Evolutionary conservation across 1,140 invertebrate species (phyloP), one percentile per base, ranked within the genome.

Genomic region (Magallana ariakensis): DNA sequence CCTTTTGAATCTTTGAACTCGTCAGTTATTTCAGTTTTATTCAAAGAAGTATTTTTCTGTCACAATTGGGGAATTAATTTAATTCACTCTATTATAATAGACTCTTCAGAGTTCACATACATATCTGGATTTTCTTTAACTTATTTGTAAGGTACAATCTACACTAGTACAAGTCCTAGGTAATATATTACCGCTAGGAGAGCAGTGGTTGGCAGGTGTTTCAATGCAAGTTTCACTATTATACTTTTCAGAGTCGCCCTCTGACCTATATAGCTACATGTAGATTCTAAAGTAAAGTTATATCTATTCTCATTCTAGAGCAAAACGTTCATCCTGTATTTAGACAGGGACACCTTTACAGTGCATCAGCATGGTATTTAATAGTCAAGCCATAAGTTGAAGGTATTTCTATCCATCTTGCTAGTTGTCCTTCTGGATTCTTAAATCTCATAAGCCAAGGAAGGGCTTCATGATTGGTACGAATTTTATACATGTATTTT

Each of bases 401-500:
- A 13, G 93, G 80, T 57, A 62, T 55, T 33, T 93, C 80, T 9
- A 89, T 80, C 93, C 92, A 93, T n/a, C 93, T 84, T 7, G 90
- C 90, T 54, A 92, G 57, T 57, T 91, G 91, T 0, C 90, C 90
- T 54, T 84, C 80, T 11, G 91, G 88, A 33, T 89, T 85, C 22
- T 89, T 90, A n/a, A 89, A 85, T 80, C 55, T 87, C 58, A 86
- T 57, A 19, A 92, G 60, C 90, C 90, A 92, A 66, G 83, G 90
- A 11, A 92, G 66, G 16, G 92, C 86, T 56, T 80, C 57, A 85
- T 92, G 89, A 85, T 92, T 91, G 16, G 89, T 92, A 11, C 87
- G 33, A 9, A 93, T 11, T 10, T 85, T 75, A 33, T 93, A 89
- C 19, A 75, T 53, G 81, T n/a, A 87, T 91, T 96, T 33, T 55